Evolutionary conservation across 2,797 vertebrate genomes (phyloP).

Genomic region (Gouania willdenowi): DNA sequence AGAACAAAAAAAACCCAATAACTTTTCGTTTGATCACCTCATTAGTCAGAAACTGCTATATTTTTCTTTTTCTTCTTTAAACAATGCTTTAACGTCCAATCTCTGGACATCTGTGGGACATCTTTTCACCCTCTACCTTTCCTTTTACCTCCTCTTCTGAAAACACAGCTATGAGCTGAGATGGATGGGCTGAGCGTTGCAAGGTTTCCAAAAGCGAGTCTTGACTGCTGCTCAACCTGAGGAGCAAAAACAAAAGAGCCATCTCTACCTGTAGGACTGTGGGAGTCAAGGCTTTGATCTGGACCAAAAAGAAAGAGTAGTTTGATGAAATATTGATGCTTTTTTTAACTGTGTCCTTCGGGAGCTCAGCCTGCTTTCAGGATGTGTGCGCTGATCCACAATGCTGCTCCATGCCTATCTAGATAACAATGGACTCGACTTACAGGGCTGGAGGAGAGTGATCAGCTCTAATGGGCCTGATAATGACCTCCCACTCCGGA

Average conservation of each 20-base stretch:
- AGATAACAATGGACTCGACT: constrained; percentile 56
- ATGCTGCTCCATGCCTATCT: constrained; percentile 21
- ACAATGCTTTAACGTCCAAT: constrained; percentile 48
- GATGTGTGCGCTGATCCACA: constrained; percentile 54
- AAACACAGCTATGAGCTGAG: constrained; percentile 34
- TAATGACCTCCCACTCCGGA: constrained; percentile 48
- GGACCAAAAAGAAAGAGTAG: constrained; percentile 72
- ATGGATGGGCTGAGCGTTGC: constrained; percentile 55
- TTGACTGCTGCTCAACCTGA: constrained; percentile 68
- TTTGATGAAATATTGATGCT: constrained; percentile 83
- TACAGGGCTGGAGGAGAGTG: constrained; percentile 46
- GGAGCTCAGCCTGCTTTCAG: constrained; percentile 66
- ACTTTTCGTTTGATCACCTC: too few relatives aligned
- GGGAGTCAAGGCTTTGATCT: constrained; percentile 73
- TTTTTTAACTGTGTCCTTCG: constrained; percentile 73
- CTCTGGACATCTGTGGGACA: constrained; percentile 52
- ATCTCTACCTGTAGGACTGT: constrained; percentile 74
- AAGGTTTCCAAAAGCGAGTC: constrained; percentile 52
- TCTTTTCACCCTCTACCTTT: constrained; percentile 51
- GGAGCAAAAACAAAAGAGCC: constrained; percentile 72
- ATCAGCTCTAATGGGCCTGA: constrained; percentile 65
- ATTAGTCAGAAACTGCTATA: too few relatives aligned
- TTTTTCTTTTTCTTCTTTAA: too few relatives aligned
- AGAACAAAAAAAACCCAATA: too few relatives aligned
- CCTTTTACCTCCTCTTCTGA: constrained; percentile 40